Base-by-base conservation (phyloP, 1,140 invertebrate species). In the Acromyrmex echinatior region DNA sequence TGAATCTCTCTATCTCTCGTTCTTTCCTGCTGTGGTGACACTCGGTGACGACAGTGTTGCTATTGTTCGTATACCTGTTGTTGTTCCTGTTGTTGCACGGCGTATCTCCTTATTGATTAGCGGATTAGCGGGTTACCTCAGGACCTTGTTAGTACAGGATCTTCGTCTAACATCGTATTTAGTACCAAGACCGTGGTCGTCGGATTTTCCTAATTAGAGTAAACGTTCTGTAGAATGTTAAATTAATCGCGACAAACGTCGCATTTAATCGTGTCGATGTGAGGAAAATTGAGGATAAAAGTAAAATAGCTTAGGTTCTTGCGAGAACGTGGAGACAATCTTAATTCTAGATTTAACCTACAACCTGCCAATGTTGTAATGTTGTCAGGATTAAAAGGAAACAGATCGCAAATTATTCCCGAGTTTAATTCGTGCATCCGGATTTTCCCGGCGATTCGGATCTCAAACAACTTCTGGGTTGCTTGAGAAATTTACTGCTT, bases 31-130 rank as follows among this genome's bases (percentile, higher is more conserved):
- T 66, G 63, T 76, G 65, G 85, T 65, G 71, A 56, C 31, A 14
- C 12, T 45, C 53, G 65, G 79, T 81, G 79, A 81, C 25, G 21
- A 16, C n/a, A 81, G 79, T 81, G 79, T 81, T 78, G 21, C 58
- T 78, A 63, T 79, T 65, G 65, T 81, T 80, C 21, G 16, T n/a
- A 51, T 9, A 18, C 14, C 31, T 21, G 25, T 65, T 39, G 53
- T 76, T 76, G 51, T 58, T 66, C 31, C 51, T 28, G 21, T 39
- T 65, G 39, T 81, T 58, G 51, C 63, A 14, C 49, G 18, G 4
- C 45, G 28, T 58, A n/a, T 16, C 18, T 16, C 18, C 5, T 12
- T 21, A 65, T 62, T 28, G 76, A 80, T 80, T 56, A 35, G 5
- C 49, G 14, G 12, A 45, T 45, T 45, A 45, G 39, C 39, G 51